A percentile compares a stretch with the other conserved stretches of the same genome.
phyloP scores from a whole-genome alignment of 2,888 invertebrate genomes.

The Chelonus formosanus region DNA sequence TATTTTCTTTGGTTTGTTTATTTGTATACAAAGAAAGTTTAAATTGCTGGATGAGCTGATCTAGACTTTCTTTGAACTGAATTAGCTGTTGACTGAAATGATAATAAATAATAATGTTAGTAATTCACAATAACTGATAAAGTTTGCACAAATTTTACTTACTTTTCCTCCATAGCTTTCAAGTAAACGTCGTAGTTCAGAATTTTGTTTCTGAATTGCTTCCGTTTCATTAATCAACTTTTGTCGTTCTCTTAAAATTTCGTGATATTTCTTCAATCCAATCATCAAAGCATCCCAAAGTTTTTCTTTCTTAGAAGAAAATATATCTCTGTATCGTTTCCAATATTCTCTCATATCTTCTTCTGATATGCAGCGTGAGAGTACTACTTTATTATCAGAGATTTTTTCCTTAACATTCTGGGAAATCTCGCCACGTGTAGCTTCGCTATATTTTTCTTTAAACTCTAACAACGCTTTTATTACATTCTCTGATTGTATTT shows the following conservation, averaged over 20 bases:
- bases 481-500: slow-evolving; percentile 75
- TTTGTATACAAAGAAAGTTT: no score
- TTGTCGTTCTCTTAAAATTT: slow-evolving; percentile 75
- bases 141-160: slow-evolving; percentile 16
- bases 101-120: no score
- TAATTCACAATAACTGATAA: no score
- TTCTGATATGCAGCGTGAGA: slow-evolving; percentile 68
- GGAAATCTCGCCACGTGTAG: slow-evolving; percentile 43
- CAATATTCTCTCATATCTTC: slow-evolving; percentile 75
- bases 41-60: no score
- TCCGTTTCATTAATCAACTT: slow-evolving; percentile 74
- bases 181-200: slow-evolving; percentile 74
- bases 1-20: no score
- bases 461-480: slow-evolving; percentile 74
- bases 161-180: slow-evolving; percentile 68
- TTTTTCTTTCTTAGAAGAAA: slow-evolving; percentile 71
- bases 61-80: no score
- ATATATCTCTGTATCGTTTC: slow-evolving; percentile 72
- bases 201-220: slow-evolving; percentile 73
- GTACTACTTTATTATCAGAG: slow-evolving; percentile 65
- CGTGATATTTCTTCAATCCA: slow-evolving; percentile 73
- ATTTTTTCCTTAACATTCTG: slow-evolving; percentile 59
- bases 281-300: slow-evolving; percentile 76
- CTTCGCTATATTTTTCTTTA: slow-evolving; percentile 63
- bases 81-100: no score